A percentile compares a stretch with the other conserved stretches of the same genome.
Conservation (phyloP, 30 jellyfish, hydroid and myxozoan species). For the Turritopsis dohrnii region DNA sequence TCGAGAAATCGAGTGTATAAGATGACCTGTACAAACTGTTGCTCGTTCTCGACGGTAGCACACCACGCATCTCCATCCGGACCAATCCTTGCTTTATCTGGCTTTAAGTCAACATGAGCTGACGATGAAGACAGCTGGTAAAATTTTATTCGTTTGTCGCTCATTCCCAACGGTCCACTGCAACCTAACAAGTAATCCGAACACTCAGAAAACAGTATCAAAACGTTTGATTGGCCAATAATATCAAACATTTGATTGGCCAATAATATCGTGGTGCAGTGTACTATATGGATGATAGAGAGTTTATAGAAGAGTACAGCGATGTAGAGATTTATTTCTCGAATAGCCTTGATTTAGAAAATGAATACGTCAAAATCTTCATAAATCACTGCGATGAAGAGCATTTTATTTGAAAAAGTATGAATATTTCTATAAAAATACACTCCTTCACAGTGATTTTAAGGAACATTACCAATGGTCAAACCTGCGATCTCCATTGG, state of each 20-base stretch:
- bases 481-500: background rate
- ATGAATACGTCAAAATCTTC: no score
- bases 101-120: constrained; percentile 36
- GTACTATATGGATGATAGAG: no score
- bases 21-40: constrained; percentile 45
- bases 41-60: constrained; percentile 15
- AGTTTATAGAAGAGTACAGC: no score
- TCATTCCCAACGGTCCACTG: constrained; percentile 46
- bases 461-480: background rate
- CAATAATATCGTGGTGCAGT: no score
- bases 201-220: background rate
- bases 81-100: constrained; percentile 43
- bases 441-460: background rate
- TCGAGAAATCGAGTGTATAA: no score
- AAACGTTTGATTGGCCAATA: no score
- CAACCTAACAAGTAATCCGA: constrained; percentile 35
- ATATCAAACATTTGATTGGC: no score
- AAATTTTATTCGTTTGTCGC: constrained; percentile 41
- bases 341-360: no score
- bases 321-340: no score
- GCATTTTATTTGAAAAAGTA: no score
- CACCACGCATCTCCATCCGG: constrained; percentile 55
- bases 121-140: constrained; percentile 38
- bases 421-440: no score
- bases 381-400: no score